Percentiles rank a stretch among this genome's conserved stretches.
Conservation (phyloP, 2,888 invertebrate species). For the Glaucopsyche alexis region DNA sequence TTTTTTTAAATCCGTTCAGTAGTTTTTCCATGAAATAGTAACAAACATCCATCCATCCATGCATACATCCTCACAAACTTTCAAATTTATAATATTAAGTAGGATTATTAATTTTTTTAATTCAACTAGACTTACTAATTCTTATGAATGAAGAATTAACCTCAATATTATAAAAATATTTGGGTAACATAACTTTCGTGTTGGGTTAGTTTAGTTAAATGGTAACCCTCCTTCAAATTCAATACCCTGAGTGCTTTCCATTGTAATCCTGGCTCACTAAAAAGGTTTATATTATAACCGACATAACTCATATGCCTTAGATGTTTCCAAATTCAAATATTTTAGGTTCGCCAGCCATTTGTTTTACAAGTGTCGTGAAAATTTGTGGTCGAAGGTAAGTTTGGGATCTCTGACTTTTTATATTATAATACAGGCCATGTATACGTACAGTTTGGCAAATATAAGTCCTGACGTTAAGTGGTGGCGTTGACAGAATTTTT, state of each 20-base stretch:
- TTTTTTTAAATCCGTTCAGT: no score
- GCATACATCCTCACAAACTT: no score
- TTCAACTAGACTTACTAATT: no score
- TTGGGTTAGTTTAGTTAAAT: slow-evolving; percentile 5
- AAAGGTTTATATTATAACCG: slow-evolving; percentile 18
- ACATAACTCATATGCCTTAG: slow-evolving; percentile 7
- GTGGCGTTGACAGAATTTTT: no score
- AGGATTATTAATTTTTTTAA: no score
- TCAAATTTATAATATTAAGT: no score
- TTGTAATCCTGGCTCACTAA: slow-evolving; percentile 20
- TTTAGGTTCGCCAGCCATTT: neutral
- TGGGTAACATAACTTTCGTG: neutral
- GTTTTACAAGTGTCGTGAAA: slow-evolving; percentile 14
- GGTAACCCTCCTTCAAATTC: neutral
- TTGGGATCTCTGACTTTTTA: neutral
- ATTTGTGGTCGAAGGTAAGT: slow-evolving; percentile 14
- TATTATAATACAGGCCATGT: no score
- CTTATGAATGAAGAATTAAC: no score
- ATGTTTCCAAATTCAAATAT: slow-evolving; percentile 8
- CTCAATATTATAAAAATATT: neutral
- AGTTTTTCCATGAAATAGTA: no score
- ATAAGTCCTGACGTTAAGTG: no score
- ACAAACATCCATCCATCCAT: no score
- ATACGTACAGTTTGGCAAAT: no score
- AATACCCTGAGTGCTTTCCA: slow-evolving; percentile 21